A percentile compares a stretch with the other conserved stretches of the same genome.
These are phyloP conservation scores for Kuschelorhynchus macadamiae DNA, from an alignment of 2,888 invertebrate species.

Conservation along the genomic window DNA sequence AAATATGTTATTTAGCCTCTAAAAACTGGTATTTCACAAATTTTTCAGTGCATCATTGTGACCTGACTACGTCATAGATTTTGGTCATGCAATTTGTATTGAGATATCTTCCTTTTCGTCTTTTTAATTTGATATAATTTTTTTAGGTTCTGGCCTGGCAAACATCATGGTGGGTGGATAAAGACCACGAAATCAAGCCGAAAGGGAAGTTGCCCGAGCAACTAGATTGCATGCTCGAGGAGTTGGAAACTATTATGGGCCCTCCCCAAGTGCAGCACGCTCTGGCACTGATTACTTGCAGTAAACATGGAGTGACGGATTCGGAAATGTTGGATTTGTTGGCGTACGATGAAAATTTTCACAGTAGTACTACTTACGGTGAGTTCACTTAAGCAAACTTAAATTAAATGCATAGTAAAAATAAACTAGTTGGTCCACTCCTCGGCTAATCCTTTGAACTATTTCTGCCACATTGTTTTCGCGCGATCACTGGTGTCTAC, in stretches of 20 bases:
- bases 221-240: conserved; percentile 77
- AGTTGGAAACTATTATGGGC: conserved; percentile 78
- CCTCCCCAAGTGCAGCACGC: conserved; percentile 77
- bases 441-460: no score
- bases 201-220: conserved; percentile 75
- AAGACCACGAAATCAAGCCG: conserved; percentile 72
- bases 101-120: neutral
- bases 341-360: conserved; percentile 76
- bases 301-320: conserved; percentile 84
- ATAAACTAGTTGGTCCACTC: no score
- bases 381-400: conserved; percentile 57
- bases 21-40: no score
- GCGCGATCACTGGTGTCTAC: no score
- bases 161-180: conserved; percentile 74
- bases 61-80: no score
- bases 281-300: conserved; percentile 80
- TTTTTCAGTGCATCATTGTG: no score
- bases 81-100: neutral
- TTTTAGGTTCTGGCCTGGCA: conserved; percentile 75
- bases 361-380: conserved; percentile 77
- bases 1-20: no score
- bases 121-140: neutral
- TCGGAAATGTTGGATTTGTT: conserved; percentile 84
- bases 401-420: no score
- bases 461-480: no score